These are phyloP conservation scores for Tenebrio molitor DNA, from an alignment of 1,140 invertebrate genomes.

Conservation along the genomic window DNA sequence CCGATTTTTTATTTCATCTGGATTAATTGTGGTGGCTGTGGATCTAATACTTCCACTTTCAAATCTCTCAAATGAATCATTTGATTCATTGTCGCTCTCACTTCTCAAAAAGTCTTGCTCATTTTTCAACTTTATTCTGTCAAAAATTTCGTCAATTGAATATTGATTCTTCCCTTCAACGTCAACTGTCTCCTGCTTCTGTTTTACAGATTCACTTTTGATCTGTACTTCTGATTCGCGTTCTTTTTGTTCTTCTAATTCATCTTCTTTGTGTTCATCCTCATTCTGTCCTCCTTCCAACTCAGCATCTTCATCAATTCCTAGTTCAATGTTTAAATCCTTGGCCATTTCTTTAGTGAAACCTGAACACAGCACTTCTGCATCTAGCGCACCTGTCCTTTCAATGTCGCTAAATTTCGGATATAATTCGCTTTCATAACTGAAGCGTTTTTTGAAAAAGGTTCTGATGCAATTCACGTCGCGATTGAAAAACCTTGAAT, in stretches of 20 bases:
- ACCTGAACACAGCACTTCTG: slow-evolving; percentile 91
- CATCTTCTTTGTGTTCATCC: slow-evolving; percentile 55
- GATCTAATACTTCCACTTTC: slow-evolving; percentile 70
- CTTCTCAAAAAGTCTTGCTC: slow-evolving; percentile 20
- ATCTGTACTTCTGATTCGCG: too few relatives aligned
- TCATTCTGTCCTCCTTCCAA: slow-evolving; percentile 66
- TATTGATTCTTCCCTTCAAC: slow-evolving; percentile 17
- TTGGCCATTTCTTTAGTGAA: slow-evolving; percentile 89
- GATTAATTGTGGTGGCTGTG: slow-evolving; percentile 87
- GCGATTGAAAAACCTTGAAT: slow-evolving; percentile 82
- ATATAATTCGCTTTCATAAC: slow-evolving; percentile 90
- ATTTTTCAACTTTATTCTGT: slow-evolving; percentile 10
- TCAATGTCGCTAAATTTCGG: slow-evolving; percentile 91
- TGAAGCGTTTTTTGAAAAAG: slow-evolving; percentile 94
- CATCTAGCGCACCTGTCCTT: slow-evolving; percentile 87
- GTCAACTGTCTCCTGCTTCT: slow-evolving; percentile 16
- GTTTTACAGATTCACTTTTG: too few relatives aligned
- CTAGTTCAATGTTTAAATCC: slow-evolving; percentile 72
- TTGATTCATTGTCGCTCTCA: slow-evolving; percentile 22
- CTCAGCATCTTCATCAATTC: slow-evolving; percentile 68
- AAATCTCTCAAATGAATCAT: slow-evolving; percentile 57
- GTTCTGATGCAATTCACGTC: slow-evolving; percentile 94
- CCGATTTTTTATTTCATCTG: slow-evolving; percentile 86
- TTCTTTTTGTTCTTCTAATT: slow-evolving; percentile 25
- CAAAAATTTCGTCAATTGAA: slow-evolving; percentile 33